Base-by-base conservation (phyloP, 2,888 invertebrate species). In the Tuberolachnus salignus region DNA sequence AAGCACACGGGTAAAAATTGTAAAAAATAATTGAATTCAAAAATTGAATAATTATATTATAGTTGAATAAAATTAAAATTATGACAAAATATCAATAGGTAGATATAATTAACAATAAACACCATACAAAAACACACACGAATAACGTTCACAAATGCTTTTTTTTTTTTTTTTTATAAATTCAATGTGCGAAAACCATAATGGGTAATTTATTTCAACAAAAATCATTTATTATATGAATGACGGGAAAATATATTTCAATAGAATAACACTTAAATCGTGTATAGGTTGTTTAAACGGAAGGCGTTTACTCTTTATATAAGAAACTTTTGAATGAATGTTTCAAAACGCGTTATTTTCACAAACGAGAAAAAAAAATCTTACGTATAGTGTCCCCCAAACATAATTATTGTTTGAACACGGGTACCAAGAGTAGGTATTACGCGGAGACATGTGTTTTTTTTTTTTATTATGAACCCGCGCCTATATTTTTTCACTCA, bases 331-430 rank as follows among this genome's bases (percentile, higher is more conserved):
- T 75, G 67, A 75, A 75, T 75, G 75, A 49, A 67, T 53, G 46
- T 66, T 46, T 67, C 23, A n/a, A 26, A 75, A 67, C n/a, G 34
- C 26, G 13, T 55, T 55, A 53, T 67, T 55, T 61, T 53, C 44
- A 66, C 51, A 55, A 53, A 34, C 53, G 23, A 16, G 57, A 53
- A 26, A 59, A 16, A 59, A 49, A 34, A 59, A 46, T 23, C 14
- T 53, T n/a, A 53, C 64, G 19, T 64, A 49, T 19, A 73, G 53
- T 74, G 51, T 55, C 64, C 44, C 23, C 23, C 23, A 42, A 55
- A 74, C 57, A 75, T 75, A 67, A 75, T 75, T 75, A 67, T 75
- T 75, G 57, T 75, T 67, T 75, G 57, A 75, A n/a, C 75, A 53
- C 53, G 53, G 23, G 64, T 46, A 2, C 66, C 21, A 2, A 13